Conservation (phyloP, 2,797 vertebrate species). For the Sitta carolinensis region DNA sequence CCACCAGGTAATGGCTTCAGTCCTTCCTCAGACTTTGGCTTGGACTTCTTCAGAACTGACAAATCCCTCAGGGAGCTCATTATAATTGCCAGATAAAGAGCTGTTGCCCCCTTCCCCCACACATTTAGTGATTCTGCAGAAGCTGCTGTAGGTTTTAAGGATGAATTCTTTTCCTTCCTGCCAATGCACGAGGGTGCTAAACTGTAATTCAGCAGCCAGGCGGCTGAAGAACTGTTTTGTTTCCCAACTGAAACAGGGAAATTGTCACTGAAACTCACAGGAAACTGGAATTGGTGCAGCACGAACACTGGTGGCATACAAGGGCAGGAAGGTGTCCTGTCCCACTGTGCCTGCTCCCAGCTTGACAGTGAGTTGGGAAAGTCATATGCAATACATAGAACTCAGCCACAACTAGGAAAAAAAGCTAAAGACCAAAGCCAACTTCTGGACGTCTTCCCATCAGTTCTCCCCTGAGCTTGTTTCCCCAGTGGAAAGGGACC, state of each 20-base stretch:
- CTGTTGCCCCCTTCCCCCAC: not conserved
- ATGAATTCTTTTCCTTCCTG: not conserved
- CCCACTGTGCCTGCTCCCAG: accelerated
- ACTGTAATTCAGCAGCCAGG: not conserved
- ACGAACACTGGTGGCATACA: not conserved
- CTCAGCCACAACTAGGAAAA: not conserved
- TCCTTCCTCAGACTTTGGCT: not conserved
- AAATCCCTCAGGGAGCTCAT: not conserved
- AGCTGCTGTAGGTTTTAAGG: not conserved
- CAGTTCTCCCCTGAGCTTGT: not conserved
- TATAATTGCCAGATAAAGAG: not conserved
- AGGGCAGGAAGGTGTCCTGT: not conserved
- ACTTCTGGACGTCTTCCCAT: not conserved
- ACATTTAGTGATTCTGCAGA: not conserved
- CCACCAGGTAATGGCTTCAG: not conserved
- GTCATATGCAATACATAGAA: not conserved
- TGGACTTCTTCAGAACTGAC: not conserved
- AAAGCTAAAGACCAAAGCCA: not conserved
- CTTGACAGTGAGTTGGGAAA: not conserved
- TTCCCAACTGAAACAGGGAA: not conserved
- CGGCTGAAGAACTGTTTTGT: not conserved
- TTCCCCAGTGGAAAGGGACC: not conserved
- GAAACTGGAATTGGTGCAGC: not conserved
- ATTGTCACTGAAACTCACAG: accelerated
- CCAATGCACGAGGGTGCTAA: not conserved